Base-by-base conservation (phyloP, 1,140 invertebrate genomes). In the Pseudomyrmex concolor region DNA sequence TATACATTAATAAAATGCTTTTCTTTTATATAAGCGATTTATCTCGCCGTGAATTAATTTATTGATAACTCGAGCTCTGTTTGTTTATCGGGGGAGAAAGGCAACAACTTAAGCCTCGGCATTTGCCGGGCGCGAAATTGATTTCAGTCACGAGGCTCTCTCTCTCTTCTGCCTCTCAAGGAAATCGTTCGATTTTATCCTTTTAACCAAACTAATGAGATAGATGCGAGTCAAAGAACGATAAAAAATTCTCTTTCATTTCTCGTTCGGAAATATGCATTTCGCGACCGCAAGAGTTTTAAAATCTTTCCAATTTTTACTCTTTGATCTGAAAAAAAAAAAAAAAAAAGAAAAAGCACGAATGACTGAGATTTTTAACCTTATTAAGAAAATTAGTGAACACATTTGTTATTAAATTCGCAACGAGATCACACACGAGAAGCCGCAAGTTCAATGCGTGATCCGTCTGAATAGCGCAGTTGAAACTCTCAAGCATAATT, bases 401-500 rank as follows among this genome's bases (percentile, higher is more conserved):
- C 48, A 48, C 19, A n/a, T 55, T 13, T 7, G 34, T 15, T 17
- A 59, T 70, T 51, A 22, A 50, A 67, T 70, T 70, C 48, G 13
- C 57, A 78, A 68, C 51, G 55, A 68, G 19, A 5, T 34, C 50
- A 9, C 13, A n/a, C 19, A 22, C 12, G 76, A 48, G 19, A 22
- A 77, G 19, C 25, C 62, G 17, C 62, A 67, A 80, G 60, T 80
- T 80, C 54, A 80, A 80, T 70, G 76, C 12, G n/a, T 48, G 57
- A 78, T 78, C 3, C 51, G 7, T 48, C 19, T 59, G 64, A 78
- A 80, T 80, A 71, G 66, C 43, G 12, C 12, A 60, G 66, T 50
- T 70, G 51, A 59, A 60, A 80, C 54, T 71, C 54, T 80, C 66
- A 3, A 59, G 76, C 76, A 68, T 78, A 78, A 80, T 71, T 80